These are phyloP conservation scores for Ptychadena robeensis DNA, from an alignment of 2,797 vertebrate species.

Conservation along the genomic window DNA sequence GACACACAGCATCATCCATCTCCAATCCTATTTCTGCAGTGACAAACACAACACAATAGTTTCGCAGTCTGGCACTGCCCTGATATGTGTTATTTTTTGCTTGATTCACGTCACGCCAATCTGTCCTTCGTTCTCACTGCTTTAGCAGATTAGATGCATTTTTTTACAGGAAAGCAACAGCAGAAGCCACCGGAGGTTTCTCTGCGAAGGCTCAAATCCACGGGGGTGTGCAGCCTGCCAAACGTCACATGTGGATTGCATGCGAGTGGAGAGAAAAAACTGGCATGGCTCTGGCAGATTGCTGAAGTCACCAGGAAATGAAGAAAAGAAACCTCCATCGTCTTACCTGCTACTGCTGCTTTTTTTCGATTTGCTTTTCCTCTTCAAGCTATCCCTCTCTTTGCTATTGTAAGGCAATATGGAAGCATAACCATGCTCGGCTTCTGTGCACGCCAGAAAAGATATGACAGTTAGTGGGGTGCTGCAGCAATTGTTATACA, in stretches of 20 bases:
- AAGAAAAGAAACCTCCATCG: neutral
- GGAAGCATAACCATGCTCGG: constrained; percentile 95
- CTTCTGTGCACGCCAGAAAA: constrained; percentile 81
- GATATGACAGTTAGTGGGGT: constrained; percentile 19
- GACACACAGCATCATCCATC: neutral
- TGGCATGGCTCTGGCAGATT: neutral
- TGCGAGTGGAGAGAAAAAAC: constrained; percentile 7
- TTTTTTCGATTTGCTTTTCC: constrained; percentile 91
- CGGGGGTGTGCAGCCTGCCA: constrained; percentile 19
- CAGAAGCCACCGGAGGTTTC: constrained; percentile 36
- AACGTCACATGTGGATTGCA: constrained; percentile 44
- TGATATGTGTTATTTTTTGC: neutral
- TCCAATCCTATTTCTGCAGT: neutral
- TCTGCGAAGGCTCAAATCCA: constrained; percentile 41
- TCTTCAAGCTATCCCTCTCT: constrained; percentile 87
- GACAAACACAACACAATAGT: neutral
- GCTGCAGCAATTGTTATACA: neutral
- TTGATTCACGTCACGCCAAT: neutral
- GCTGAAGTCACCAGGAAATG: neutral
- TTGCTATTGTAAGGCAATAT: constrained; percentile 88
- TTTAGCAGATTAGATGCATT: constrained; percentile 32
- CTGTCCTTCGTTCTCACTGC: constrained; percentile 23
- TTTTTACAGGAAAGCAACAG: constrained; percentile 28
- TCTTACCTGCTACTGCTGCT: constrained; percentile 90
- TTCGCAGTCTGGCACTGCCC: neutral